Percentiles rank a stretch among this genome's conserved stretches.
Conservation (phyloP, 2,888 invertebrate species). For the Trichopoda pennipes region DNA sequence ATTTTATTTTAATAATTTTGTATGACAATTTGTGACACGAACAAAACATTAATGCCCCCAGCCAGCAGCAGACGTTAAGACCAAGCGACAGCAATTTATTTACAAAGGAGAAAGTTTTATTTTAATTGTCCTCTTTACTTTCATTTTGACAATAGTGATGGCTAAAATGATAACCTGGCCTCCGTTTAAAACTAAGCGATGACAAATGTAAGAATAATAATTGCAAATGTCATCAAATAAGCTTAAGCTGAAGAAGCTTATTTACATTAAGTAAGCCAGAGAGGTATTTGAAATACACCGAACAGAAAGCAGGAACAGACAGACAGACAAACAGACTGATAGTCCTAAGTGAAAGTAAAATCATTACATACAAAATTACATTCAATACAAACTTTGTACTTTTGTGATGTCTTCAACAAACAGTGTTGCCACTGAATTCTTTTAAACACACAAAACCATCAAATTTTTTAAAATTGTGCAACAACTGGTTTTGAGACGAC, state of each 20-base stretch:
- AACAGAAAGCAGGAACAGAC: background rate
- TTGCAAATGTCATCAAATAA: constrained; percentile 63
- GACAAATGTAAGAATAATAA: constrained; percentile 47
- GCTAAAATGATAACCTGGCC: constrained; percentile 10
- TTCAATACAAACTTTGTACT: no score
- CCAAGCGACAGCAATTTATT: constrained; percentile 15
- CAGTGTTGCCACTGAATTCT: no score
- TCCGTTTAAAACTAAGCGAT: background rate
- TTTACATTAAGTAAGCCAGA: constrained; percentile 24
- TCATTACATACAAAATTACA: no score
- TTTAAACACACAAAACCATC: no score
- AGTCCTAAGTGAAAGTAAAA: no score
- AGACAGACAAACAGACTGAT: background rate
- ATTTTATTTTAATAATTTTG: constrained; percentile 35
- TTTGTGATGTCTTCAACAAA: no score
- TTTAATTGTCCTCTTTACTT: background rate
- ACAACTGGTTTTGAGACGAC: no score
- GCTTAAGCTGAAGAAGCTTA: constrained; percentile 61
- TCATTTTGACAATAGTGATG: constrained; percentile 26
- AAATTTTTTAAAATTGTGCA: no score
- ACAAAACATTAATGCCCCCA: constrained; percentile 39
- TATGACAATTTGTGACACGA: constrained; percentile 31
- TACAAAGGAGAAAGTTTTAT: constrained; percentile 28
- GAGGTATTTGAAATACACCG: background rate
- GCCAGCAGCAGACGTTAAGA: constrained; percentile 38